A percentile compares a stretch with the other conserved stretches of the same genome.
Conservation (phyloP, 53 echinoderm and acorn worm species). For the Zoroaster sp. region DNA sequence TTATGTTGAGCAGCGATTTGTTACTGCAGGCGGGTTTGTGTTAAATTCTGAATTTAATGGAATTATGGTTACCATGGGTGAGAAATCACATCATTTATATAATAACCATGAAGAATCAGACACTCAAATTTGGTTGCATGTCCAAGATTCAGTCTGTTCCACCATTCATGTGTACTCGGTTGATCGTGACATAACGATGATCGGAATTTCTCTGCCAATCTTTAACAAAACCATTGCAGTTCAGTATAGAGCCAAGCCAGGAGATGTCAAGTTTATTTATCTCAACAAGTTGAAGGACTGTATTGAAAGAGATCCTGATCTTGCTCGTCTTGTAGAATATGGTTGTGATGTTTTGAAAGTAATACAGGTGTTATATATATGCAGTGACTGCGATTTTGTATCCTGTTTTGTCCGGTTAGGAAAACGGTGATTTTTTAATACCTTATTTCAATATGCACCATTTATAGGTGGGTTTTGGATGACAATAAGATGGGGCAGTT, state of each 20-base stretch:
- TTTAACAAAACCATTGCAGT: neutral
- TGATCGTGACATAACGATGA: constrained; percentile 37
- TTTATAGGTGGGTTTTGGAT: constrained; percentile 50
- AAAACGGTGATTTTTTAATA: constrained; percentile 58
- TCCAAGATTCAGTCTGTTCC: constrained; percentile 29
- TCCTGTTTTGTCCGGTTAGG: constrained; percentile 59
- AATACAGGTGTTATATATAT: constrained; percentile 43
- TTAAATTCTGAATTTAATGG: too few species aligned
- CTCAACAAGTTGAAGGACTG: constrained; percentile 5
- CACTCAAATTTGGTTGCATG: constrained; percentile 51
- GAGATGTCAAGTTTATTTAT: neutral
- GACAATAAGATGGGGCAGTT: neutral
- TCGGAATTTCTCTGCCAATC: constrained; percentile 12
- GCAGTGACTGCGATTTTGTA: constrained; percentile 71
- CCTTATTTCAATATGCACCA: constrained; percentile 51
- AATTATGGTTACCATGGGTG: too few species aligned
- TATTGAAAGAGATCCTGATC: constrained; percentile 36
- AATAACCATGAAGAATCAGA: constrained; percentile 55
- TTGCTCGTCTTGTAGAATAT: neutral
- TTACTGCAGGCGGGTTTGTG: too few species aligned
- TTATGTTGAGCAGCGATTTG: too few species aligned
- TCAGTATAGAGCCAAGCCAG: neutral
- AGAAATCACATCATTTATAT: neutral
- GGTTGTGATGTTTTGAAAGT: neutral
- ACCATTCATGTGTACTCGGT: too few species aligned